phyloP scores from a whole-genome alignment of 2,888 invertebrate genomes.

The Branchellion lobata region DNA sequence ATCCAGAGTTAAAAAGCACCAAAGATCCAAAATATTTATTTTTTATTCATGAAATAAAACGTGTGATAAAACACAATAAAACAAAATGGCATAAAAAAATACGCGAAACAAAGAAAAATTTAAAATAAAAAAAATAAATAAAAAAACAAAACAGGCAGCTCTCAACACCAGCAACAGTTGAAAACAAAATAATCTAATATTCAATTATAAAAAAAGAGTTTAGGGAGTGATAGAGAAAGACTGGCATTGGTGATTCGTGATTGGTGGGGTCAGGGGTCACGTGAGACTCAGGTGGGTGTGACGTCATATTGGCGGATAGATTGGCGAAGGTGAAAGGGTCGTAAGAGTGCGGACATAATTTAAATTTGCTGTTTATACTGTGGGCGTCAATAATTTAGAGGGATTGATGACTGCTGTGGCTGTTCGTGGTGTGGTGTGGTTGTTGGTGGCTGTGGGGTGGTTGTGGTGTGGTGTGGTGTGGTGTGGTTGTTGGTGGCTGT shows the following conservation, averaged over 20 bases:
- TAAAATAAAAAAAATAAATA: too few species aligned
- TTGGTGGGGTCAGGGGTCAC: conserved; percentile 9
- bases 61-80: too few species aligned
- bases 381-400: conserved; percentile 11
- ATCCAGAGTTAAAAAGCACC: too few species aligned
- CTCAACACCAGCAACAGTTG: too few species aligned
- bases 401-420: not conserved
- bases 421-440: not conserved
- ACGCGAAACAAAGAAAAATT: too few species aligned
- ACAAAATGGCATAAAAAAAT: too few species aligned
- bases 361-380: conserved; percentile 11
- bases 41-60: too few species aligned
- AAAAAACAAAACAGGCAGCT: too few species aligned
- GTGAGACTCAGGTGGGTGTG: conserved; percentile 19
- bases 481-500: too few species aligned
- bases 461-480: too few species aligned
- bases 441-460: not conserved
- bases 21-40: too few species aligned
- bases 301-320: not conserved
- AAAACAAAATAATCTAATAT: not conserved
- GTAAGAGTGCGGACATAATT: not conserved
- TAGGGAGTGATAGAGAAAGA: not conserved
- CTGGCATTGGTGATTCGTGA: not conserved
- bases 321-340: conserved; percentile 1
- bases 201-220: not conserved